Conservation (phyloP, 2,888 invertebrate genomes). For the Drosophila suboccidentalis region DNA sequence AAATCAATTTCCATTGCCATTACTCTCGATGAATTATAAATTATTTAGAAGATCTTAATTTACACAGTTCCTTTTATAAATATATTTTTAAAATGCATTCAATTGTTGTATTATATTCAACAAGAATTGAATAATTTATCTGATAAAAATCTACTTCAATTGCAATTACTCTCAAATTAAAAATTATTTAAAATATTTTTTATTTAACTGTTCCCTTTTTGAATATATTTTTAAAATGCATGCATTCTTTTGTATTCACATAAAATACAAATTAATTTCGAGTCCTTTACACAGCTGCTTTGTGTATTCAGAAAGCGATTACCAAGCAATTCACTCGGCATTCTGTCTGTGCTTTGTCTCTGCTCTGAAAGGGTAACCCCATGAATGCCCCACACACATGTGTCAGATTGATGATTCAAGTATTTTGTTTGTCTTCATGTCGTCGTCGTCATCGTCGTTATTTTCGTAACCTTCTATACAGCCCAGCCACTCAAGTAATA, state of each 20-base stretch:
- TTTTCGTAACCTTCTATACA: conserved; percentile 22
- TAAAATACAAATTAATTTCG: conserved; percentile 2
- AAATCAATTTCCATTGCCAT: too few species aligned
- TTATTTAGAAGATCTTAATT: background rate
- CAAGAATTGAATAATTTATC: too few species aligned
- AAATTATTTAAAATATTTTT: background rate
- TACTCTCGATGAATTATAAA: background rate
- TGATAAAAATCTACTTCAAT: too few species aligned
- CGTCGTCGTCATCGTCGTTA: conserved; percentile 13
- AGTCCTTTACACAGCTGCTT: background rate
- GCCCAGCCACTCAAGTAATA: conserved; percentile 47
- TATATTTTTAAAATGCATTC: background rate
- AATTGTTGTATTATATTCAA: too few species aligned
- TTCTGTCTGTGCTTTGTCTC: conserved; percentile 14
- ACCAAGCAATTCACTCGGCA: conserved; percentile 12
- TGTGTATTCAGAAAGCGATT: conserved; percentile 27
- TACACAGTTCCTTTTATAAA: background rate
- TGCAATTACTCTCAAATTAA: too few species aligned
- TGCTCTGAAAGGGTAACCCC: conserved; percentile 16
- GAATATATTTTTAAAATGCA: background rate
- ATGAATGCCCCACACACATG: conserved; percentile 25
- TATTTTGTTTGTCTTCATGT: conserved; percentile 41
- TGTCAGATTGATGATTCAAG: conserved; percentile 35
- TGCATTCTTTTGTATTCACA: background rate
- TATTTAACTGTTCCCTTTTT: background rate